Conservation (phyloP, 2,888 invertebrate genomes). For the Temnothorax rugatulus region DNA sequence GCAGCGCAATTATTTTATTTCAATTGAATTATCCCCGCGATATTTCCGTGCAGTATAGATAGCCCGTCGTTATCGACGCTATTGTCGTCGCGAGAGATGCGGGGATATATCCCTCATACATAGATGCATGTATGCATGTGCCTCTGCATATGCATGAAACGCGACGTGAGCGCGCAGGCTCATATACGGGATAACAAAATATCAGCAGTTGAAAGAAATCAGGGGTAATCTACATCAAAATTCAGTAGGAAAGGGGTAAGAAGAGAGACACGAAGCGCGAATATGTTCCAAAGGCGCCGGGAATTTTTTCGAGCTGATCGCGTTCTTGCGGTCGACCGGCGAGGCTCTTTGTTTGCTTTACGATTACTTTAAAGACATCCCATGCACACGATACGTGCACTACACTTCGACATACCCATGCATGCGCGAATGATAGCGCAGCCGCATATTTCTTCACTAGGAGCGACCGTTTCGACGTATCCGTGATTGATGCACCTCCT, state of each 20-base stretch:
- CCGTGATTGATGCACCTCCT: constrained; percentile 52
- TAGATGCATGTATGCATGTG: constrained; percentile 59
- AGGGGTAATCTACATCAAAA: neutral
- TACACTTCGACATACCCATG: neutral
- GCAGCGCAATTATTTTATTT: constrained; percentile 36
- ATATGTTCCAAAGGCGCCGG: neutral
- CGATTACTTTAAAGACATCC: constrained; percentile 40
- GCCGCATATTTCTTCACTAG: constrained; percentile 32
- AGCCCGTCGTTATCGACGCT: constrained; percentile 27
- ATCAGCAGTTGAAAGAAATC: constrained; percentile 39
- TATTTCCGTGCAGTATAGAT: constrained; percentile 6
- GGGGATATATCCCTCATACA: constrained; percentile 58
- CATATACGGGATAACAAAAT: constrained; percentile 8
- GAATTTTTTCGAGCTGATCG: neutral
- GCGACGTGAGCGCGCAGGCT: neutral
- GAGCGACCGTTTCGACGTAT: constrained; percentile 26
- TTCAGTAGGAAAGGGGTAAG: neutral
- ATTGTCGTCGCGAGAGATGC: constrained; percentile 50
- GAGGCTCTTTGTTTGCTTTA: neutral
- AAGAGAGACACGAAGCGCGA: neutral
- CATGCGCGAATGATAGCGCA: constrained; percentile 28
- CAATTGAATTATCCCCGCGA: constrained; percentile 19
- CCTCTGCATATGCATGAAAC: constrained; percentile 66
- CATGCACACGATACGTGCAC: neutral
- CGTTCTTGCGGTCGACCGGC: neutral